phyloP scores from a whole-genome alignment of 2,113 vertebrate genomes.

The Oceanodroma tethys region DNA sequence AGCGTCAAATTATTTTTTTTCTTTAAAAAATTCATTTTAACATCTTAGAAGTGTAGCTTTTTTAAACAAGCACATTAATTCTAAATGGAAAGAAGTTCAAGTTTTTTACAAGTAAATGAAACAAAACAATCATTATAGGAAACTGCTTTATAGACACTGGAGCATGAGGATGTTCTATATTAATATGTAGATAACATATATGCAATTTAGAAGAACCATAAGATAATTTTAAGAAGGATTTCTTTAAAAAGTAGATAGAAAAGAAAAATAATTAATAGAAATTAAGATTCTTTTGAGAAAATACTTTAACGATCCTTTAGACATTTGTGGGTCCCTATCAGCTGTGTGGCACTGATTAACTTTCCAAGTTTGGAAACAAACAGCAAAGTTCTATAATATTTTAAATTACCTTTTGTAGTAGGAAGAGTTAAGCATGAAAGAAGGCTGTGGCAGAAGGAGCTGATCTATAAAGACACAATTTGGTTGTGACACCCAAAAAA shows the following conservation, averaged over 20 bases:
- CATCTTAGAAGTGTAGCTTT: not conserved
- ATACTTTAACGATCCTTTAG: not conserved
- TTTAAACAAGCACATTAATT: not conserved
- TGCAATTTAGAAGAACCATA: not conserved
- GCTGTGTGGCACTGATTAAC: not conserved
- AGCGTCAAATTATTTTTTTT: accelerated
- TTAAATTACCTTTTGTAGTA: not conserved
- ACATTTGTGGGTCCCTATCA: not conserved
- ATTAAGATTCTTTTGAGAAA: not conserved
- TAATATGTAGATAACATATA: not conserved
- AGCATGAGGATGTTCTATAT: not conserved
- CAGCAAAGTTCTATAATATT: not conserved
- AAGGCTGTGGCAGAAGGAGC: not conserved
- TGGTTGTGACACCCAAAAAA: not conserved
- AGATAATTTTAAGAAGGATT: not conserved
- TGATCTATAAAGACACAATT: not conserved
- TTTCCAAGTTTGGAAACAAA: not conserved
- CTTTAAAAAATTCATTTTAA: not conserved
- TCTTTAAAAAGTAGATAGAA: not conserved
- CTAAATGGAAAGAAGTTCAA: not conserved
- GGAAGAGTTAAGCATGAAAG: not conserved
- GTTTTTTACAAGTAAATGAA: not conserved
- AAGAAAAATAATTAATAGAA: not conserved
- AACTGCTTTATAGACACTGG: not conserved
- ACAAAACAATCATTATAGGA: not conserved